Evolutionary conservation across 1,140 invertebrate species (phyloP).

Genomic region (Zaprionus ornatus): DNA sequence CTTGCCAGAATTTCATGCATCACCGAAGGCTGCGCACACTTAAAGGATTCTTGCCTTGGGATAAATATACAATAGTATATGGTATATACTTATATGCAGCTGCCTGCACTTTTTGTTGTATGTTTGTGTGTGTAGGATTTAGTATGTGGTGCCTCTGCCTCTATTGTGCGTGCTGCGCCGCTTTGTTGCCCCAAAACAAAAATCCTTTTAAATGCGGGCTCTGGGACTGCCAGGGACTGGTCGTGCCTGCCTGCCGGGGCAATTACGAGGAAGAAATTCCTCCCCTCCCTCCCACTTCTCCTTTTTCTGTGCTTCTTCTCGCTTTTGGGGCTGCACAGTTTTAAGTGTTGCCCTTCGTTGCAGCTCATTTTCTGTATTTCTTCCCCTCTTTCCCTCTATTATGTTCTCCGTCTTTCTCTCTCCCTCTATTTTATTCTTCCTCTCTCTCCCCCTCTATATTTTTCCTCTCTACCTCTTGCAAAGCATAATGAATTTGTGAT

Average conservation of each 20-base stretch:
- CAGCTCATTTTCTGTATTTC: slow-evolving; percentile 17
- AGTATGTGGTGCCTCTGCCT: not conserved
- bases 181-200: slow-evolving; percentile 29
- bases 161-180: slow-evolving; percentile 22
- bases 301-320: not conserved
- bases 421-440: not conserved
- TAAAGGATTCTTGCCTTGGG: not conserved
- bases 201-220: slow-evolving; percentile 43
- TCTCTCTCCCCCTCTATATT: slow-evolving; percentile 2
- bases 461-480: slow-evolving; percentile 14
- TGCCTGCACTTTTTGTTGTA: not conserved
- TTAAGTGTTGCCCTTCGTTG: slow-evolving; percentile 39
- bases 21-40: slow-evolving; percentile 21
- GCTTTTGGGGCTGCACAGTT: slow-evolving; percentile 8
- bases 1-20: slow-evolving; percentile 35
- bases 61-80: slow-evolving; percentile 5
- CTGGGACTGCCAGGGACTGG: not conserved
- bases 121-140: slow-evolving; percentile 3
- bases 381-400: no score
- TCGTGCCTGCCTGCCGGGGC: slow-evolving; percentile 13
- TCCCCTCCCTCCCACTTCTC: not conserved
- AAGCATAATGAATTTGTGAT: slow-evolving; percentile 30
- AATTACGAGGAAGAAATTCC: slow-evolving; percentile 27
- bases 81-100: slow-evolving; percentile 4
- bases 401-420: not conserved